phyloP scores from a whole-genome alignment of 2,113 vertebrate genomes.

The Tachysurus vachellii region DNA sequence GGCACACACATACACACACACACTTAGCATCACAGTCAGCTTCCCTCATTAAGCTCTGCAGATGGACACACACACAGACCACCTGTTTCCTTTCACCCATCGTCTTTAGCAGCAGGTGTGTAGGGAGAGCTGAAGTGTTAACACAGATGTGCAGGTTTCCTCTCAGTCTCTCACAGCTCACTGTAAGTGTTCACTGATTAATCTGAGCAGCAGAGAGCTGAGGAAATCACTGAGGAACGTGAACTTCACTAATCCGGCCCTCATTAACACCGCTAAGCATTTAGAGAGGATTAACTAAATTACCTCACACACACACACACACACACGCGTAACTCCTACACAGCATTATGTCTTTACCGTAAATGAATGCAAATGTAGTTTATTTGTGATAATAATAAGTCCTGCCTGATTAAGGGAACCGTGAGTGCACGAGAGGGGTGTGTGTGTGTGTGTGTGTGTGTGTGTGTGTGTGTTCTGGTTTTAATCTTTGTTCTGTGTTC shows the following conservation, averaged over 20 bases:
- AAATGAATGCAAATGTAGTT: neutral
- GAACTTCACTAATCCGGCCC: neutral
- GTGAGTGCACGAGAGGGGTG: neutral
- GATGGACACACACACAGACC: neutral
- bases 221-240: neutral
- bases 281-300: neutral
- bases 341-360: neutral
- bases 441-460: neutral
- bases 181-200: neutral
- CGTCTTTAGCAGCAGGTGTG: neutral
- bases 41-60: neutral
- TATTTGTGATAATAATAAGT: neutral
- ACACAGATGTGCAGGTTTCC: neutral
- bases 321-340: neutral
- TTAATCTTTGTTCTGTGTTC: neutral
- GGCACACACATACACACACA: too few species aligned
- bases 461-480: neutral
- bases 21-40: too few species aligned
- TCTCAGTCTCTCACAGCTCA: neutral
- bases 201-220: neutral
- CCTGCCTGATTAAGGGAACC: neutral
- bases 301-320: neutral
- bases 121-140: neutral
- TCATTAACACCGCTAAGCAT: neutral
- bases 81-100: neutral